Evolutionary conservation across 1,140 invertebrate genomes (phyloP).

Genomic region (Anoplophora glabripennis): DNA sequence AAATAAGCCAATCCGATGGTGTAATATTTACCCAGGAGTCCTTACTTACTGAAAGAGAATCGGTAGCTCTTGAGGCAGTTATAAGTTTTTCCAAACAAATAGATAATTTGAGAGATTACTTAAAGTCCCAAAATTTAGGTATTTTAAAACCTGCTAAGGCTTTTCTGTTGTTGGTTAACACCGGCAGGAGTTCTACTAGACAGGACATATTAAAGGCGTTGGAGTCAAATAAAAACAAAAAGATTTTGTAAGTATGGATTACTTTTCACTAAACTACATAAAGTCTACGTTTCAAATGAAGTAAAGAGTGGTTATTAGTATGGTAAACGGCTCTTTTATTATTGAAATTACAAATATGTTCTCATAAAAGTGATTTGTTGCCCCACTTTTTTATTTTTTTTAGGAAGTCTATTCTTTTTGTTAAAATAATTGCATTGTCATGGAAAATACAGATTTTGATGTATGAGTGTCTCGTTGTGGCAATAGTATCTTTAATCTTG

Average conservation of each 20-base stretch:
- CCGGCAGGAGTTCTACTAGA: constrained; percentile 56
- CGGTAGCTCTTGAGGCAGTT: constrained; percentile 11
- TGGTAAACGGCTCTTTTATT: too few species aligned
- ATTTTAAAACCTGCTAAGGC: constrained; percentile 61
- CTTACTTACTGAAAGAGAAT: constrained; percentile 30
- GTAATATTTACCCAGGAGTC: constrained; percentile 29
- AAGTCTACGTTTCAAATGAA: too few species aligned
- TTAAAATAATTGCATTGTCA: too few species aligned
- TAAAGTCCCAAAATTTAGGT: constrained; percentile 59
- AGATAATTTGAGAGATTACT: constrained; percentile 54
- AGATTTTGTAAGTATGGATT: constrained; percentile 52
- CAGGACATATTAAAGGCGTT: constrained; percentile 62
- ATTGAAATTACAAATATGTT: too few species aligned
- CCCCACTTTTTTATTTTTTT: too few species aligned
- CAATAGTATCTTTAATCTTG: too few species aligned
- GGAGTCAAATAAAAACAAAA: constrained; percentile 54
- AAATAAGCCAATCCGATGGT: constrained; percentile 16
- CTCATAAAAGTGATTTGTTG: too few species aligned
- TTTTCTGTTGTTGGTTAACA: constrained; percentile 61
- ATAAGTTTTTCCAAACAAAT: constrained; percentile 51
- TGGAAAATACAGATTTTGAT: too few species aligned
- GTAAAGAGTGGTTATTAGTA: too few species aligned
- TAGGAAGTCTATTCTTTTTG: too few species aligned
- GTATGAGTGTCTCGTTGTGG: too few species aligned
- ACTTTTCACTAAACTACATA: constrained; percentile 1